Conservation (phyloP, 1,140 invertebrate genomes). For the Sycophaga agraensis region DNA sequence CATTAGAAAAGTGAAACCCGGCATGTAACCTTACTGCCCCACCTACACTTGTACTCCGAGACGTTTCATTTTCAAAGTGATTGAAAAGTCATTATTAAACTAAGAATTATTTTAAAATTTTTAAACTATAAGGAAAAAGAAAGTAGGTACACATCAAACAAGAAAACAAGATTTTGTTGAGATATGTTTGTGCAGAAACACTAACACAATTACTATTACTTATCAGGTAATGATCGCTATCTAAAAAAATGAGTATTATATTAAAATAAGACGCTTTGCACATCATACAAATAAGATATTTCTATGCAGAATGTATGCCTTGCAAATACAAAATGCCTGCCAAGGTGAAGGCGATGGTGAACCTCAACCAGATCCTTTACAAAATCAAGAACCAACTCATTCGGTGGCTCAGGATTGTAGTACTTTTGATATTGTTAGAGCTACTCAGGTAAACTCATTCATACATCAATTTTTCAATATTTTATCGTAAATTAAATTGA, state of each 20-base stretch:
- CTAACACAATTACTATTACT: background rate
- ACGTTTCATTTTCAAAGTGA: too few species aligned
- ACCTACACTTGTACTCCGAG: too few species aligned
- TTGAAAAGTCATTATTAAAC: too few species aligned
- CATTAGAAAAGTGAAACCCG: too few species aligned
- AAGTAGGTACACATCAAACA: background rate
- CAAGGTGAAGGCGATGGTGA: conserved; percentile 50
- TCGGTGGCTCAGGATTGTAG: conserved; percentile 68
- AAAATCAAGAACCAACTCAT: conserved; percentile 40
- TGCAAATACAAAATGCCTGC: conserved; percentile 53
- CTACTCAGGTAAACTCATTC: conserved; percentile 72
- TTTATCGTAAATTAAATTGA: too few species aligned
- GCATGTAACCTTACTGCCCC: background rate
- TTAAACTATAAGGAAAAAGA: background rate
- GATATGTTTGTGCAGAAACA: conserved; percentile 3
- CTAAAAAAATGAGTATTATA: too few species aligned
- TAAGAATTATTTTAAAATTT: background rate
- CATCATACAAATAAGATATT: background rate
- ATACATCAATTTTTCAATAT: background rate
- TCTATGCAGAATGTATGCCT: conserved; percentile 45
- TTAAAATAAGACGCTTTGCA: too few species aligned
- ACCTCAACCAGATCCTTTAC: conserved; percentile 47
- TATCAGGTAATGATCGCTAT: conserved; percentile 7
- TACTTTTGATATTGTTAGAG: conserved; percentile 90
- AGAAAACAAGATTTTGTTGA: background rate